phyloP scores from a whole-genome alignment of 2,113 vertebrate species.

The Spermophilus dauricus region DNA sequence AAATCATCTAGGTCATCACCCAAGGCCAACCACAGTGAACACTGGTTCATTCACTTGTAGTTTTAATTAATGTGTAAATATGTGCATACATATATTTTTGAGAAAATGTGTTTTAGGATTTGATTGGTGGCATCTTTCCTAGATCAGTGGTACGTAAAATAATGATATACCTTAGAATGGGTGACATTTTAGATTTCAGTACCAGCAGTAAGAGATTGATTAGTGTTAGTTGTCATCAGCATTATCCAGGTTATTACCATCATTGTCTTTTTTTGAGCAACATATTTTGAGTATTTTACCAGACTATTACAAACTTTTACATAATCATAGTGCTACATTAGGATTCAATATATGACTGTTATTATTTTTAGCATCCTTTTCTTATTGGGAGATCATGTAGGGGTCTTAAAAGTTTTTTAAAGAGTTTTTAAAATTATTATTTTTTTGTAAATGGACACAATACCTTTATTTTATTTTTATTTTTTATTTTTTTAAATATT shows the following conservation, averaged over 20 bases:
- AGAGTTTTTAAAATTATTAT: no score
- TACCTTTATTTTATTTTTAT: no score
- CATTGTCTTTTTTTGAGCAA: background rate
- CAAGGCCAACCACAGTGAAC: background rate
- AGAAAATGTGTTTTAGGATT: slow-evolving; percentile 8
- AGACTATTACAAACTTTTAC: background rate
- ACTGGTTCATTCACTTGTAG: slow-evolving; percentile 10
- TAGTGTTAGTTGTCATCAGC: no score
- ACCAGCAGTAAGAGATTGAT: background rate
- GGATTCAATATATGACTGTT: background rate
- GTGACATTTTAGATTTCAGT: background rate
- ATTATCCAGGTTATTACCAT: no score
- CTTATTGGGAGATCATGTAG: background rate
- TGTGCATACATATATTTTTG: background rate
- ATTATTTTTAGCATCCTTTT: background rate
- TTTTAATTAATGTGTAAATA: slow-evolving; percentile 18
- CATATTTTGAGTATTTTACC: background rate
- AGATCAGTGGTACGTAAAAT: background rate
- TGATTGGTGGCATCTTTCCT: background rate
- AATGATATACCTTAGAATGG: background rate
- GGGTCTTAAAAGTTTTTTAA: background rate
- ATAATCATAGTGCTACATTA: background rate
- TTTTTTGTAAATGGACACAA: no score
- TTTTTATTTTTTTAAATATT: no score
- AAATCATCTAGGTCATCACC: background rate